A percentile compares a stretch with the other conserved stretches of the same genome.
These are phyloP conservation scores for Orthonevra nobilis DNA, from an alignment of 2,888 invertebrate species.

Conservation along the genomic window DNA sequence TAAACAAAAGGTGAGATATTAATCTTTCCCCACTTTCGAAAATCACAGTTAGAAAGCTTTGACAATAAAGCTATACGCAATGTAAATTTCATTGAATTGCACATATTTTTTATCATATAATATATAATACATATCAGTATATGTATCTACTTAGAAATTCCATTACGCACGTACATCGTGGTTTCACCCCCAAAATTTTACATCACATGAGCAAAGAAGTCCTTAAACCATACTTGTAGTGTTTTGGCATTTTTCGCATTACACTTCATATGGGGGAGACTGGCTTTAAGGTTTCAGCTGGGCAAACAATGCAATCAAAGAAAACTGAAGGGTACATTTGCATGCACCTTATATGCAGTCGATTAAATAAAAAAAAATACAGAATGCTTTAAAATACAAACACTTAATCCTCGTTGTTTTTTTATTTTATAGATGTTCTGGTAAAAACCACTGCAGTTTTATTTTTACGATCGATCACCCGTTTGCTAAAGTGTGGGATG, in stretches of 20 bases:
- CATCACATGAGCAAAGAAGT: conserved; percentile 39
- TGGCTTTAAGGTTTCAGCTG: conserved; percentile 37
- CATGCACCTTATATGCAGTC: too few relatives aligned
- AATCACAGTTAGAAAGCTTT: conserved; percentile 1
- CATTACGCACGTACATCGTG: conserved; percentile 57
- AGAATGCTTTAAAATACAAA: too few relatives aligned
- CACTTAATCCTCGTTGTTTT: too few relatives aligned
- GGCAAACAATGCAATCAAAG: conserved; percentile 57
- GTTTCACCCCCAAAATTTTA: conserved; percentile 62
- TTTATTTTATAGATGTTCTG: conserved; percentile 83
- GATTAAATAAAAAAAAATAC: too few relatives aligned
- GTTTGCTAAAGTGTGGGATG: conserved; percentile 83
- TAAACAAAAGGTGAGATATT: conserved; percentile 82
- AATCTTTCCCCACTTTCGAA: conserved; percentile 16
- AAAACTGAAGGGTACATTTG: conserved; percentile 45
- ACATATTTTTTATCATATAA: conserved; percentile 54
- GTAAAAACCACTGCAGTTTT: conserved; percentile 88
- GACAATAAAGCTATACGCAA: too few relatives aligned
- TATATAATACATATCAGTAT: too few relatives aligned
- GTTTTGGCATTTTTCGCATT: conserved; percentile 48
- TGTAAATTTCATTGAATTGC: neutral
- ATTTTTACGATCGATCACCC: conserved; percentile 85
- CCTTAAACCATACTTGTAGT: conserved; percentile 53
- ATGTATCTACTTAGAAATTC: conserved; percentile 49
- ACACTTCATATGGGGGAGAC: conserved; percentile 28